Base-by-base conservation (phyloP, 2,888 invertebrate genomes). In the Tetrapedia diversipes region DNA sequence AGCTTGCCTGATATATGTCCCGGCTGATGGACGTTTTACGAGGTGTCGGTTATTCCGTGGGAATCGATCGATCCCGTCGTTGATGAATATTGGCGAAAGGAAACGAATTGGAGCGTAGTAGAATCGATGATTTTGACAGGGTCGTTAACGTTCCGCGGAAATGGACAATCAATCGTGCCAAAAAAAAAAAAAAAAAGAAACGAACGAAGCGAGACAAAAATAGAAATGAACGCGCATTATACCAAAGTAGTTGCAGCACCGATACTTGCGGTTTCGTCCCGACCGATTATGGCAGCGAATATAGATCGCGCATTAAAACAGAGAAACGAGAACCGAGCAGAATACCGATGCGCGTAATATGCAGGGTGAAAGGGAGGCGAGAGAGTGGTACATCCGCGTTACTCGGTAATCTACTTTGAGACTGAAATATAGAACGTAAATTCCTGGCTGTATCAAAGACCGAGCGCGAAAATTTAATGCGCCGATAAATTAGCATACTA, bases 401-500 rank as follows among this genome's bases (percentile, higher is more conserved):
- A 79, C 66, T 68, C 68, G 77, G 80, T 88, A 89, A 88, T 89
- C 86, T 86, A 82, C 82, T 87, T 85, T 83, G 83, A 84, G 86
- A 86, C 85, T 88, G 81, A 87, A 88, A 89, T 89, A 89, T 89
- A 86, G 83, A 87, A 84, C 86, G 86, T 88, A 87, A 87, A 86
- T 87, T 88, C 77, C 71, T 56, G 68, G 73, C 81, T 70, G 76
- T 83, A 86, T 86, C 84, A 81, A 85, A 81, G 78, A 80, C 79
- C 79, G 78, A 75, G 80, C 69, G 83, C 70, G 82, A 85, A 88
- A 89, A 90, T 90, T 90, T 88, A 90, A 90, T 86, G 88, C 87
- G 82, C 84, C 88, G 88, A 89, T 90, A 89, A 90, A 91, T 91
- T 90, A 90, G 87, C 90, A 90, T 90, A 87, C 88, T 91, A 90